A percentile compares a stretch with the other conserved stretches of the same genome.
Evolutionary conservation across 2,113 vertebrate genomes (phyloP).

Genomic region (Paralichthys olivaceus): DNA sequence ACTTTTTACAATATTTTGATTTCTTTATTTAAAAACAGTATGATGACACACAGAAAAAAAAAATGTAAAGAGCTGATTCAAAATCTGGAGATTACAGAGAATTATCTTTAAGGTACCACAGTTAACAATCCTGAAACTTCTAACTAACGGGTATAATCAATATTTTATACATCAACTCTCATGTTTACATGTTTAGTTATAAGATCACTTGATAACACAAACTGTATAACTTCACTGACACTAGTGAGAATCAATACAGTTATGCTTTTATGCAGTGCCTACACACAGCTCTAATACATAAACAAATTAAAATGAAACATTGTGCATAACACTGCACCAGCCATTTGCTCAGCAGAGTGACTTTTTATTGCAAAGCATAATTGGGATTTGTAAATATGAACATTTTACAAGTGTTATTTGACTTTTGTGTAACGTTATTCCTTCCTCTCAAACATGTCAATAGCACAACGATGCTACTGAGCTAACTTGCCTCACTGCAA

Average conservation of each 20-base stretch:
- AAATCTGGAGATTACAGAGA: slow-evolving; percentile 24
- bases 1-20: not conserved
- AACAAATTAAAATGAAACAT: slow-evolving; percentile 51
- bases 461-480: not conserved
- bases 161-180: slow-evolving; percentile 31
- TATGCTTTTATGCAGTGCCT: slow-evolving; percentile 49
- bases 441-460: slow-evolving; percentile 35
- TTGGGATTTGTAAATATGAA: slow-evolving; percentile 59
- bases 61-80: slow-evolving; percentile 26
- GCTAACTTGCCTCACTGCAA: slow-evolving; percentile 7
- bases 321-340: slow-evolving; percentile 41
- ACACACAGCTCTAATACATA: slow-evolving; percentile 33
- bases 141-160: slow-evolving; percentile 8
- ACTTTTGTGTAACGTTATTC: slow-evolving; percentile 16
- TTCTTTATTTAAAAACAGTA: slow-evolving; percentile 60
- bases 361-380: slow-evolving; percentile 40
- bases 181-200: slow-evolving; percentile 39
- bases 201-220: slow-evolving; percentile 36
- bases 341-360: slow-evolving; percentile 33
- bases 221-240: slow-evolving; percentile 10
- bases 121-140: slow-evolving; percentile 20
- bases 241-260: slow-evolving; percentile 10
- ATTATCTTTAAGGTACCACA: slow-evolving; percentile 20
- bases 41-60: slow-evolving; percentile 31
- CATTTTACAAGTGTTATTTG: slow-evolving; percentile 45